These are phyloP conservation scores for Coluber constrictor DNA, from an alignment of 2,797 vertebrate species.

Conservation along the genomic window DNA sequence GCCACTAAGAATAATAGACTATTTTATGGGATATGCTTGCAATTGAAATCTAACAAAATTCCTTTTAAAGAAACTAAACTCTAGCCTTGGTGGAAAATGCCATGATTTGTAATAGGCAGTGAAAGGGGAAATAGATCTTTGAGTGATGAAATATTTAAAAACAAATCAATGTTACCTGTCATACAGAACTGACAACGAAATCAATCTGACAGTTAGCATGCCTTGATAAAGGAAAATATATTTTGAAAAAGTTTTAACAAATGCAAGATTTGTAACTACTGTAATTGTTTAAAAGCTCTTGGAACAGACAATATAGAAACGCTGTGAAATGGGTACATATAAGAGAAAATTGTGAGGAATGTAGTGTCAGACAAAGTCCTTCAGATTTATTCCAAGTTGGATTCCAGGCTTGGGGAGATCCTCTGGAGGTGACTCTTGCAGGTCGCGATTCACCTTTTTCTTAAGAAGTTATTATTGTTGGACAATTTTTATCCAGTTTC, in stretches of 20 bases:
- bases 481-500: neutral
- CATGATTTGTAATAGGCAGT: neutral
- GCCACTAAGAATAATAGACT: neutral
- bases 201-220: neutral
- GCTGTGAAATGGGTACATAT: neutral
- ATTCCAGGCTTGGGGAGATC: neutral
- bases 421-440: neutral
- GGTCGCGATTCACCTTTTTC: neutral
- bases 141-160: neutral
- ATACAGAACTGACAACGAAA: neutral
- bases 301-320: neutral
- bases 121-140: neutral
- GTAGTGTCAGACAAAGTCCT: neutral
- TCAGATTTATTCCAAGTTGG: neutral
- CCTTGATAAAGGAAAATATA: neutral
- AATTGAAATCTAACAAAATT: neutral
- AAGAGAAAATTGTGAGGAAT: neutral
- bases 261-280: neutral
- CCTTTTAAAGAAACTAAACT: conserved; percentile 2
- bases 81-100: neutral
- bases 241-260: neutral
- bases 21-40: neutral
- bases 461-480: neutral
- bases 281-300: neutral
- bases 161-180: neutral